phyloP scores from a whole-genome alignment of 2,113 vertebrate genomes.

The Lagopus leucura region DNA sequence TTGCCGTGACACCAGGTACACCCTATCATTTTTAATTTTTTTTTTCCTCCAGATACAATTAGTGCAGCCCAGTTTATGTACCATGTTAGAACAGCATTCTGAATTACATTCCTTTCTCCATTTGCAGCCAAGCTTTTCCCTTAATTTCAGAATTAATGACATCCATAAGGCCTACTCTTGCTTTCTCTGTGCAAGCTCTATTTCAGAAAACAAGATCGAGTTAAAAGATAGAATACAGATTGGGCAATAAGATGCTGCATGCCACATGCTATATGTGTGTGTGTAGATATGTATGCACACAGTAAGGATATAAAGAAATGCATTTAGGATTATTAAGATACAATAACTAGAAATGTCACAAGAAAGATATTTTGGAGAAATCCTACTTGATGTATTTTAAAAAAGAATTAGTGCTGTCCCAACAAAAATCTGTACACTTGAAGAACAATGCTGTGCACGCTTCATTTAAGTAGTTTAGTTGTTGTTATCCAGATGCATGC shows the following conservation, averaged over 20 bases:
- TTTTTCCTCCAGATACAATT: not conserved
- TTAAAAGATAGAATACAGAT: not conserved
- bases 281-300: not conserved
- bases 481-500: not conserved
- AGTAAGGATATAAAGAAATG: not conserved
- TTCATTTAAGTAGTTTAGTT: not conserved
- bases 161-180: not conserved
- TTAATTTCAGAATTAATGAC: not conserved
- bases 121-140: not conserved
- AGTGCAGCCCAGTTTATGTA: not conserved
- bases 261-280: no score
- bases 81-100: not conserved
- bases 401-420: not conserved
- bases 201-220: not conserved
- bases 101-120: not conserved
- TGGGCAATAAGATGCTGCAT: fast-evolving
- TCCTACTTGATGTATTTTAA: not conserved
- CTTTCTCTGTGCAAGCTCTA: not conserved
- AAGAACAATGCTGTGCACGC: not conserved
- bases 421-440: not conserved
- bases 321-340: not conserved
- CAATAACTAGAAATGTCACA: not conserved
- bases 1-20: not conserved
- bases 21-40: not conserved
- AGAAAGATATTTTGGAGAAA: not conserved